Conservation (phyloP, 2,888 invertebrate species). For the Ischnus inquisitorius region DNA sequence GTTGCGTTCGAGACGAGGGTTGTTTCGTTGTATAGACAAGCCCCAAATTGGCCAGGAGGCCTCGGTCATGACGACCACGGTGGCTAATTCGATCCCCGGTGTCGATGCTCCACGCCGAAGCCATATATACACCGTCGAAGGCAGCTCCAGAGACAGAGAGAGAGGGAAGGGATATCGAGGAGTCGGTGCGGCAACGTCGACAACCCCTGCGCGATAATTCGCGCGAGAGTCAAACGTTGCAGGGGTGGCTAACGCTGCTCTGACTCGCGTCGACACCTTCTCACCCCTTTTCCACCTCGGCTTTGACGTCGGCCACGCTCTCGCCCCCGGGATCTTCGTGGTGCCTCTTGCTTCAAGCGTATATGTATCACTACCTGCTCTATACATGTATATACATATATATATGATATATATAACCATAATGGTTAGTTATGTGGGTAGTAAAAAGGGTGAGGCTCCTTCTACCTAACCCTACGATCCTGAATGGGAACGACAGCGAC, state of each 20-base stretch:
- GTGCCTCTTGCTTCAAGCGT: constrained; percentile 19
- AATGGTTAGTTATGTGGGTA: constrained; percentile 42
- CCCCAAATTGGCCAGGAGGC: constrained; percentile 76
- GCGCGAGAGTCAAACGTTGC: constrained; percentile 64
- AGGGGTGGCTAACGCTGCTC: constrained; percentile 42
- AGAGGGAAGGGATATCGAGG: constrained; percentile 20
- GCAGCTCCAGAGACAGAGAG: constrained; percentile 13
- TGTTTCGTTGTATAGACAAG: constrained; percentile 36
- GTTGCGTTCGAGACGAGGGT: constrained; percentile 20
- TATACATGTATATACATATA: constrained; percentile 12
- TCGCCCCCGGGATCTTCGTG: constrained; percentile 14
- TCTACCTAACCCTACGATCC: constrained; percentile 25
- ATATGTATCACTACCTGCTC: neutral
- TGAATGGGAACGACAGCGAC: neutral
- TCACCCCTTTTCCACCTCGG: constrained; percentile 49
- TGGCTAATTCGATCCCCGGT: constrained; percentile 74
- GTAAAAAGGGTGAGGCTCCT: constrained; percentile 22
- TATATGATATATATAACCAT: neutral
- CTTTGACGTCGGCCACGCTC: constrained; percentile 48
- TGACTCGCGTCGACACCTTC: constrained; percentile 57
- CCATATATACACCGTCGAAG: constrained; percentile 3
- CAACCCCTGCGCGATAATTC: constrained; percentile 76
- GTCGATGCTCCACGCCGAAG: constrained; percentile 22
- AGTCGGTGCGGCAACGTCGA: constrained; percentile 31
- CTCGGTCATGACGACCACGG: constrained; percentile 73